Evolutionary conservation across 2,888 invertebrate genomes (phyloP).

Genomic region (Coleophora flavipennella): DNA sequence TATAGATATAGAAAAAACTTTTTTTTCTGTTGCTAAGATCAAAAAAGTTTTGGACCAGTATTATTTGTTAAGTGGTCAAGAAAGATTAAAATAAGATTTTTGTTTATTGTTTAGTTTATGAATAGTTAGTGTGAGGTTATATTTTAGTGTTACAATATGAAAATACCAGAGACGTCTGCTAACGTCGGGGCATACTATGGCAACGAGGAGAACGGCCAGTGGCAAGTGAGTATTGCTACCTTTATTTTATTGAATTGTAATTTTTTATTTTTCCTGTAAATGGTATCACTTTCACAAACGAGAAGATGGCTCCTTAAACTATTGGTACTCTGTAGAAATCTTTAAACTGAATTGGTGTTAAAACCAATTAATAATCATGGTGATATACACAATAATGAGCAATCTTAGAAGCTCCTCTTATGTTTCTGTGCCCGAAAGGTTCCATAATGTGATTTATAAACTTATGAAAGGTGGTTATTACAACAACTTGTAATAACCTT

Average conservation of each 20-base stretch:
- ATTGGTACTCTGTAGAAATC: too few relatives aligned
- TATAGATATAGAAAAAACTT: background rate
- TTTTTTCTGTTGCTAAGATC: slow-evolving; percentile 12
- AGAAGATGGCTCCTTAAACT: too few relatives aligned
- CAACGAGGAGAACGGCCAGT: slow-evolving; percentile 60
- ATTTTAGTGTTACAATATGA: slow-evolving; percentile 44
- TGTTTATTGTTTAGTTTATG: slow-evolving; percentile 12
- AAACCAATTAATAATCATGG: too few relatives aligned
- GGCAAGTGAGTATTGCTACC: slow-evolving; percentile 51
- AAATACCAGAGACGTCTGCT: slow-evolving; percentile 60
- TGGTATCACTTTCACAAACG: too few relatives aligned
- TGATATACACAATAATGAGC: too few relatives aligned
- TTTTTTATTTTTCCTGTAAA: background rate
- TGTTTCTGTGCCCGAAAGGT: too few relatives aligned
- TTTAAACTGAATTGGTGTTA: too few relatives aligned
- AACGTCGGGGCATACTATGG: slow-evolving; percentile 62
- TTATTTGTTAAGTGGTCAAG: slow-evolving; percentile 13
- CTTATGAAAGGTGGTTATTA: too few relatives aligned
- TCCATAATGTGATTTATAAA: too few relatives aligned
- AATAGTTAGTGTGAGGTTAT: slow-evolving; percentile 21
- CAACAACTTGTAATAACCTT: too few relatives aligned
- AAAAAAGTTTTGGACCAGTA: slow-evolving; percentile 11
- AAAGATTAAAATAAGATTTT: background rate
- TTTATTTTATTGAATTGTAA: background rate
- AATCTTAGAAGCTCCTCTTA: too few relatives aligned